Evolutionary conservation across 2,797 vertebrate genomes (phyloP).

Genomic region (Triplophysa bombifrons): DNA sequence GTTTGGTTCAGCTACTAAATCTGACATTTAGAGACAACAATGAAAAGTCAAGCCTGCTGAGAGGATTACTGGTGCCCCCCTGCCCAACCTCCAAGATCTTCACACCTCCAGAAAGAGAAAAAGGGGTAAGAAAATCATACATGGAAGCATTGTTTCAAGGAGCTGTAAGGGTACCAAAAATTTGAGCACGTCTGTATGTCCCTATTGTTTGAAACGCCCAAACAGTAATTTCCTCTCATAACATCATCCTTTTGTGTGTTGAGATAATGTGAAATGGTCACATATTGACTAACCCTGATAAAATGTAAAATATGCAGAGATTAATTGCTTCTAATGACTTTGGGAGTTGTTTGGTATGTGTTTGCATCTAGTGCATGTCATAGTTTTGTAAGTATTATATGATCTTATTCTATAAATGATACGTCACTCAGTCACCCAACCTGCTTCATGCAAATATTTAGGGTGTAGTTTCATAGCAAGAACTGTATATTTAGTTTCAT

Average conservation of each 20-base stretch:
- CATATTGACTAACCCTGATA: not conserved
- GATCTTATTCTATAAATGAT: conserved; percentile 1
- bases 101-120: no score
- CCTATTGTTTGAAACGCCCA: not conserved
- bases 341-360: conserved; percentile 20
- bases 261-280: not conserved
- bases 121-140: no score
- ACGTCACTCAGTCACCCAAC: not conserved
- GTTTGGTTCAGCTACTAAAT: no score
- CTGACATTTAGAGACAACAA: no score
- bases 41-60: no score
- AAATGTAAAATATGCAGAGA: not conserved
- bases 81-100: no score
- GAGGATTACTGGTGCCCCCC: no score
- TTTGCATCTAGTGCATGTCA: conserved; percentile 3
- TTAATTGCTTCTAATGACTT: not conserved
- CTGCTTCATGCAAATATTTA: conserved; percentile 8
- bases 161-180: no score
- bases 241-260: not conserved
- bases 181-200: not conserved
- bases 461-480: not conserved
- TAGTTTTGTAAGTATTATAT: not conserved
- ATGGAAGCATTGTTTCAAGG: no score
- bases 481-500: not conserved
- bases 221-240: not conserved